Conservation (phyloP, 2,113 vertebrate species). For the Seriola rivoliana region DNA sequence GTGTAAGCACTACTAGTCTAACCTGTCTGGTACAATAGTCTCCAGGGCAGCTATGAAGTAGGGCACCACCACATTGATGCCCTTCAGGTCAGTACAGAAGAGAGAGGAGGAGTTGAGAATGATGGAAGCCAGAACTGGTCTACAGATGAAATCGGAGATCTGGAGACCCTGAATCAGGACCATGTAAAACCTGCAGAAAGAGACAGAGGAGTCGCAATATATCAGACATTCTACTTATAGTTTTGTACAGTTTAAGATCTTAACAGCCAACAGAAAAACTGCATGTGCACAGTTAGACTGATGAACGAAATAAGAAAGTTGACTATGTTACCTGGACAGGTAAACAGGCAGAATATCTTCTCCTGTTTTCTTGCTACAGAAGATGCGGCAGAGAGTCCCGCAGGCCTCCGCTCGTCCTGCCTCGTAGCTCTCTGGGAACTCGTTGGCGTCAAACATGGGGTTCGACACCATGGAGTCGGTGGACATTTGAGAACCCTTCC, state of each 20-base stretch:
- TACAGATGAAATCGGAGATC: constrained; percentile 95
- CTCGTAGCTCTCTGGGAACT: constrained; percentile 97
- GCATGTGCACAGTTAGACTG: background rate
- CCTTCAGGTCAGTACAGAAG: constrained; percentile 97
- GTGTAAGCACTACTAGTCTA: background rate
- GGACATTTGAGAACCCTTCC: constrained; percentile 96
- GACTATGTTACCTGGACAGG: constrained; percentile 90
- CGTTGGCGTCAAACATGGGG: constrained; percentile 91
- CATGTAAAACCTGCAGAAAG: constrained; percentile 94
- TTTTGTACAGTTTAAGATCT: background rate
- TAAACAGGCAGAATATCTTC: constrained; percentile 98
- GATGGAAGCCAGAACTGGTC: constrained; percentile 94
- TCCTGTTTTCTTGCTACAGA: constrained; percentile 99
- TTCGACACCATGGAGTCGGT: constrained; percentile 95
- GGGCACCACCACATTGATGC: constrained; percentile 95
- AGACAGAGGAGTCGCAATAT: background rate
- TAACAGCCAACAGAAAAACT: background rate
- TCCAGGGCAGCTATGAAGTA: constrained; percentile 98
- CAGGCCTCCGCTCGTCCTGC: constrained; percentile 96
- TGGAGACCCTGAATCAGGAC: constrained; percentile 98
- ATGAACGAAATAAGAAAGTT: background rate
- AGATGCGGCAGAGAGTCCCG: constrained; percentile 96
- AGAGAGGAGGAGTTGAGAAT: constrained; percentile 96
- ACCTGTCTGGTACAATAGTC: constrained; percentile 97
- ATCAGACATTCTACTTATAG: background rate